These are phyloP conservation scores for Acronicta psi DNA, from an alignment of 2,888 invertebrate species.

Conservation along the genomic window DNA sequence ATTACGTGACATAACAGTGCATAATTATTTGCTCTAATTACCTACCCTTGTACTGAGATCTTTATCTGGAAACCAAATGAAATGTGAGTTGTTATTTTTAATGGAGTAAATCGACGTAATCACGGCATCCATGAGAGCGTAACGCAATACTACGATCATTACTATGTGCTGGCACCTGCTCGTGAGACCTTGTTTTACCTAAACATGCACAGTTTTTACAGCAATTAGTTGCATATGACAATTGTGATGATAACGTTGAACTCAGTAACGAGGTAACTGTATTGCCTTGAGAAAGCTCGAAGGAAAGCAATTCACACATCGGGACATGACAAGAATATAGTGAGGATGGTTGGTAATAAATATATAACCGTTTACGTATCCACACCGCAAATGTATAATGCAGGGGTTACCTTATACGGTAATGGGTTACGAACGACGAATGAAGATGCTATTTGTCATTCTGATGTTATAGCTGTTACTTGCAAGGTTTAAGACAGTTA, in stretches of 20 bases:
- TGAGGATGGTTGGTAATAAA: constrained; percentile 62
- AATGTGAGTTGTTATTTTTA: constrained; percentile 71
- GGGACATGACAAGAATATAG: constrained; percentile 65
- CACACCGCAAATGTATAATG: constrained; percentile 64
- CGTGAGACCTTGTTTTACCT: constrained; percentile 26
- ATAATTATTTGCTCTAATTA: constrained; percentile 75
- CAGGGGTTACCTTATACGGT: constrained; percentile 50
- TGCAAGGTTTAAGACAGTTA: constrained; percentile 26
- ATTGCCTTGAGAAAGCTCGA: constrained; percentile 68
- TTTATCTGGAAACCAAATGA: constrained; percentile 74
- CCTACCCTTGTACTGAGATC: constrained; percentile 61
- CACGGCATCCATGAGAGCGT: constrained; percentile 54
- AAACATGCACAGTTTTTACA: constrained; percentile 37
- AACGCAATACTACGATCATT: constrained; percentile 40
- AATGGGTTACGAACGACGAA: constrained; percentile 47
- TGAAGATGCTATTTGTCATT: constrained; percentile 52
- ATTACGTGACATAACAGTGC: constrained; percentile 72
- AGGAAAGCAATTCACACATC: constrained; percentile 64
- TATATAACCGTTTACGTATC: constrained; percentile 59
- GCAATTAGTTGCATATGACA: constrained; percentile 41
- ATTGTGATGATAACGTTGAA: constrained; percentile 55
- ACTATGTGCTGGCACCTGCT: constrained; percentile 23
- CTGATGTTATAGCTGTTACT: constrained; percentile 22
- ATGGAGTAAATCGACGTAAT: constrained; percentile 71
- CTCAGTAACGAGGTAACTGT: constrained; percentile 70